Evolutionary conservation across 2,113 vertebrate species (phyloP), one percentile per base, ranked within the genome.

Genomic region (Cebus imitator): DNA sequence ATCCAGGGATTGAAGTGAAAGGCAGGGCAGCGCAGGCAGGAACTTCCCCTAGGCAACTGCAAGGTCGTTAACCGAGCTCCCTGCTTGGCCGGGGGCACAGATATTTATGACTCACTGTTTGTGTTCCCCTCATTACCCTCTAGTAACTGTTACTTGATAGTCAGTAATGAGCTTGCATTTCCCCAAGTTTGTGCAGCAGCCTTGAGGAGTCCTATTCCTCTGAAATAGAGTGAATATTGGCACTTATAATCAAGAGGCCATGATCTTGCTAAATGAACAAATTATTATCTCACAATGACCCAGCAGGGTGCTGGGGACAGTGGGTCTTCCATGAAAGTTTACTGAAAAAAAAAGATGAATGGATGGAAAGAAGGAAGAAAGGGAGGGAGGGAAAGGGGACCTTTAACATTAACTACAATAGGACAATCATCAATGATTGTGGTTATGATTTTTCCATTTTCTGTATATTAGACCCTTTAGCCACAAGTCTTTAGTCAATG

Each of bases 401-500:
- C 5, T 76, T 40, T 45, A 55, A 27, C 18, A 70, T 78, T 17
- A 48, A 72, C 64, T 45, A 45, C 76, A 90, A 61, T 12, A 45
- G 21, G 37, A 72, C 45, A 16, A 25, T 37, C 50, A 21, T 30
- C 68, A 79, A 81, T 73, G 6, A 66, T 16, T 21, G 6, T 11
- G 45, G 35, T 82, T 40, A 30, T 82, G 73, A 64, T 90, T 88
- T 58, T 96, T 91, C n/a, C 16, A 57, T 83, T 81, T 91, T 86
- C 57, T 90, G 61, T 52, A 80, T n/a, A 1, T 45, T 18, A 90
- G 35, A 88, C n/a, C 27, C 45, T 37, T 87, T 70, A 68, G 27
- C 75, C 61, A 86, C 12, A 12, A 50, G 23, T 57, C 78, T 76
- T 94, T 43, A 73, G 16, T 64, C 20, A 92, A 23, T 55, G 35